A percentile compares a stretch with the other conserved stretches of the same genome.
These are phyloP conservation scores for Hypocryptadius cinnamomeus DNA, from an alignment of 2,113 vertebrate species.

Conservation along the genomic window DNA sequence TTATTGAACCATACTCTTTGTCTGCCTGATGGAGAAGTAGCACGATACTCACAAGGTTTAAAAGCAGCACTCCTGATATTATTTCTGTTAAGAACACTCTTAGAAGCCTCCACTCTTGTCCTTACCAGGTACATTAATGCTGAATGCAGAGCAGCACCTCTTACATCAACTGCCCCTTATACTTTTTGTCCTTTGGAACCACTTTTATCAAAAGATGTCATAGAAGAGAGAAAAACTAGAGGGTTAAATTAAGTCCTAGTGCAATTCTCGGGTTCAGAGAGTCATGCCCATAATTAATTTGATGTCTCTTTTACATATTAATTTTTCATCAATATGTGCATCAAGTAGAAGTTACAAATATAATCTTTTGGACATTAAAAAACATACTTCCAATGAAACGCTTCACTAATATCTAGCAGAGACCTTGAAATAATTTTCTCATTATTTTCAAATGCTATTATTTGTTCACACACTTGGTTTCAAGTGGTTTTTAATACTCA, in stretches of 20 bases:
- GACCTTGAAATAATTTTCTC: background rate
- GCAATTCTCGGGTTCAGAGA: background rate
- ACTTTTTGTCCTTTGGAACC: background rate
- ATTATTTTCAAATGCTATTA: background rate
- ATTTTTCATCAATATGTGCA: background rate
- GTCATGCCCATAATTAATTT: background rate
- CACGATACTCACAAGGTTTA: background rate
- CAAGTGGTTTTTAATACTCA: background rate
- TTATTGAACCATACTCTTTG: background rate
- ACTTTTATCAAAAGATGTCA: accelerated
- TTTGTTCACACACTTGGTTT: background rate
- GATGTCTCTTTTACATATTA: background rate
- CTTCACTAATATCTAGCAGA: background rate
- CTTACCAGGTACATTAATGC: background rate
- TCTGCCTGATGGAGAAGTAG: background rate
- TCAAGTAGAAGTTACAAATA: background rate
- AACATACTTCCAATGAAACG: background rate
- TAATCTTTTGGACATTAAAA: background rate
- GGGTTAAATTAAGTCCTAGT: background rate
- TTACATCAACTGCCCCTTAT: background rate
- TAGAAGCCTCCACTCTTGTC: background rate
- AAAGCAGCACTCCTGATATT: background rate
- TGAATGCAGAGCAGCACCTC: background rate
- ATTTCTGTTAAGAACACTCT: background rate
- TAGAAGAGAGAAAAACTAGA: background rate